A percentile compares a stretch with the other conserved stretches of the same genome.
phyloP scores from a whole-genome alignment of 1,140 invertebrate genomes.

The Pissodes strobi region DNA sequence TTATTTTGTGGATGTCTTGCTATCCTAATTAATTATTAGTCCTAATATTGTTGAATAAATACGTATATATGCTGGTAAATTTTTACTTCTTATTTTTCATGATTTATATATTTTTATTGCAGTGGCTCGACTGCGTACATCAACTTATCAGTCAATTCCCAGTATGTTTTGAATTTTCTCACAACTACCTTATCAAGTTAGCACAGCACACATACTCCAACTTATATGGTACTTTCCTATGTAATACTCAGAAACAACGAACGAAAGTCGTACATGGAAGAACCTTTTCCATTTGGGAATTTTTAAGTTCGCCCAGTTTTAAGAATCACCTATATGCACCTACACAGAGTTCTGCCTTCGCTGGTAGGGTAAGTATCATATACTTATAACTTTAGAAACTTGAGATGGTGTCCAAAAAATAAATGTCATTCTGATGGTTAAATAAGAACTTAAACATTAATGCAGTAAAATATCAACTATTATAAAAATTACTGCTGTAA shows the following conservation, averaged over 20 bases:
- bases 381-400: neutral
- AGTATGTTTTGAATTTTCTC: slow-evolving; percentile 93
- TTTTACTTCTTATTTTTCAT: no score
- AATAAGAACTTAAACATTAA: no score
- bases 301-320: slow-evolving; percentile 77
- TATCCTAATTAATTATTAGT: no score
- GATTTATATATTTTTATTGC: no score
- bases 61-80: no score
- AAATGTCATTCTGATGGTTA: no score
- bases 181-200: slow-evolving; percentile 91
- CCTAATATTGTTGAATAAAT: no score
- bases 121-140: slow-evolving; percentile 96
- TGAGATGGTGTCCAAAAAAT: no score
- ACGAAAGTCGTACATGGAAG: slow-evolving; percentile 68
- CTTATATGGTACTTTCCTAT: slow-evolving; percentile 96
- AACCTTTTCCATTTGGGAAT: slow-evolving; percentile 87
- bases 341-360: slow-evolving; percentile 52
- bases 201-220: slow-evolving; percentile 94
- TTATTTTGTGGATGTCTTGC: no score
- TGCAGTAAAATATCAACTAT: no score
- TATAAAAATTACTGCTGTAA: no score
- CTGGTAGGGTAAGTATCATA: slow-evolving; percentile 29
- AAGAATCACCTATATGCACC: slow-evolving; percentile 83
- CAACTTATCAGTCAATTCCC: slow-evolving; percentile 90
- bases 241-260: slow-evolving; percentile 84